Percentiles rank a stretch among this genome's conserved stretches.
Evolutionary conservation across 2,113 vertebrate species (phyloP).

Genomic region (Thalassarche chlororhynchos): DNA sequence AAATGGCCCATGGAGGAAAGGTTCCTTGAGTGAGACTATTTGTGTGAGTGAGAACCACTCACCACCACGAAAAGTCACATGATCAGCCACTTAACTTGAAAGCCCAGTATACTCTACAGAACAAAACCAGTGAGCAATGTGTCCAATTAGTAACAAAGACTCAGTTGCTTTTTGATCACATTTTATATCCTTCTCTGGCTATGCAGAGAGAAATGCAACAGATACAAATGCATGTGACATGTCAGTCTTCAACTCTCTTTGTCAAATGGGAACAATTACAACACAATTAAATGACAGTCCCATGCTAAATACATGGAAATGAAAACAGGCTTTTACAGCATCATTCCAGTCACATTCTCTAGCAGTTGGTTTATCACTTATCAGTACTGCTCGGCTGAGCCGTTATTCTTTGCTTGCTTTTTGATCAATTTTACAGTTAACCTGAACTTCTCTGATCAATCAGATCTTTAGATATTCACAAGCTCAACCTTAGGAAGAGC

Average conservation of each 20-base stretch:
- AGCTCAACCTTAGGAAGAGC: constrained; percentile 7
- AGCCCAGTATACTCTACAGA: neutral
- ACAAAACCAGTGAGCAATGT: neutral
- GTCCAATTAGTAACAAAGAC: neutral
- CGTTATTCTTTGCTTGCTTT: neutral
- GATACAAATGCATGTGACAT: neutral
- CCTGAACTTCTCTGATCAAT: constrained; percentile 34
- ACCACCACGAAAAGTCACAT: neutral
- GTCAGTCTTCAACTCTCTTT: constrained; percentile 22
- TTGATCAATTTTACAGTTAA: constrained; percentile 53
- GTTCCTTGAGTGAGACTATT: neutral
- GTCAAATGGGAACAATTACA: constrained; percentile 40
- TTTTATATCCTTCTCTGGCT: neutral
- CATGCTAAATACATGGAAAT: neutral
- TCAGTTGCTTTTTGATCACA: neutral
- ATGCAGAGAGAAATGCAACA: neutral
- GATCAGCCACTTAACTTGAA: neutral
- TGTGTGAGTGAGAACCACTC: neutral
- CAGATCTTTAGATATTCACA: constrained; percentile 25
- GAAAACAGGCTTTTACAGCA: neutral
- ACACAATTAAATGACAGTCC: constrained; percentile 26
- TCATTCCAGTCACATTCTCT: constrained; percentile 6
- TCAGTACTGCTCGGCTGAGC: neutral
- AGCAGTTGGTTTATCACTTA: neutral
- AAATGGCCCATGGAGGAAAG: neutral